Evolutionary conservation across 2,113 vertebrate species (phyloP), one percentile per base, ranked within the genome.

Genomic region (Cebidichthys violaceus): DNA sequence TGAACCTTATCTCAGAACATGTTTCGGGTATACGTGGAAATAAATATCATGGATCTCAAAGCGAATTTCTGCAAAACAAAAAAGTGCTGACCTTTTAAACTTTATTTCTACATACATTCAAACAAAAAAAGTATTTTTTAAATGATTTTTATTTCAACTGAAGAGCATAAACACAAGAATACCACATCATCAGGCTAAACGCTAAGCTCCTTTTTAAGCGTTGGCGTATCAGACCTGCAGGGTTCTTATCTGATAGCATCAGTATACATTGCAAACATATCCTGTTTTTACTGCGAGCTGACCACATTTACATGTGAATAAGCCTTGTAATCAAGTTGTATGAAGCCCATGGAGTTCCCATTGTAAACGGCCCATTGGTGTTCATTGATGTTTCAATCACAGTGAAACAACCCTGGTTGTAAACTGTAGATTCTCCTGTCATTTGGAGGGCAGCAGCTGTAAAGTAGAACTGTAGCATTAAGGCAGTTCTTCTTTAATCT

Each of bases 251-350:
- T 76, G 60, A 60, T 33, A 2, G 15, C 24, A 37, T 57, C 47
- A 70, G 71, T 43, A 41, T 31, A 47, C 50, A 41, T 27, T 70
- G 13, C 39, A 71, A 59, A 41, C 39, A 55, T 41, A 6, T 20
- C 45, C 75, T 70, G 69, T 57, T 72, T 80, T 83, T 74, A 83
- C 65, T 39, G 66, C 11, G 2, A 72, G 70, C 41, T 20, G 60
- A 29, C 47, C 66, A 76, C 74, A 83, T 90, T 87, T 83, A 15
- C 79, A 79, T 88, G 66, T 50, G 75, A 84, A 86, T 77, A 62
- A 61, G 2, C 29, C 60, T 39, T 64, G 62, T 79, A 73, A 73
- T 81, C 70, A 75, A 75, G 83, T 70, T 81, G 61, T 43, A 78
- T 67, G 79, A 86, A 75, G 22, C 29, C 71, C 18, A 27, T 31